Evolutionary conservation across 53 echinoderm and acorn worm genomes (phyloP).

Genomic region (Zoroaster sp.): DNA sequence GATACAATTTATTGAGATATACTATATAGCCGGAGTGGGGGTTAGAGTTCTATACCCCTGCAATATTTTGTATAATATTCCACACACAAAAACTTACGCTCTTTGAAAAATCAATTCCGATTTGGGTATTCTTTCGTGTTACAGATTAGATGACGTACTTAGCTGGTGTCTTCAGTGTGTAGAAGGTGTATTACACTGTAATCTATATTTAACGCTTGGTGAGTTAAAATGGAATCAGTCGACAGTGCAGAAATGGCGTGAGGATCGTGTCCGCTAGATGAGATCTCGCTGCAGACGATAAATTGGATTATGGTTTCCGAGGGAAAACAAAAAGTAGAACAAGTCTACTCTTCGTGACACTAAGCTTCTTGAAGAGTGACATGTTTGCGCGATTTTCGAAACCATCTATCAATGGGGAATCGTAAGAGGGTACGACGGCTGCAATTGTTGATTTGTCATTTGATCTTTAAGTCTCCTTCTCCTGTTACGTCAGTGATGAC

Average conservation of each 20-base stretch:
- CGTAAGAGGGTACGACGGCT: not conserved
- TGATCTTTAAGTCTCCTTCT: not conserved
- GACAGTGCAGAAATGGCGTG: not conserved
- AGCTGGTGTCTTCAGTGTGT: not conserved
- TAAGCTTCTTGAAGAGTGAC: not conserved
- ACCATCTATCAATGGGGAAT: not conserved
- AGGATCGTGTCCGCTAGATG: not conserved
- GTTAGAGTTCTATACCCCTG: too few species aligned
- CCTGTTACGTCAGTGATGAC: not conserved
- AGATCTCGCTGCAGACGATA: not conserved
- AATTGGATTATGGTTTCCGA: not conserved
- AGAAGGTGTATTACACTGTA: not conserved
- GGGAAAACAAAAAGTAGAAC: not conserved
- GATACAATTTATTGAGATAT: too few species aligned
- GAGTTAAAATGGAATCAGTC: not conserved
- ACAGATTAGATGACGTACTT: not conserved
- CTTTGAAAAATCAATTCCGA: not conserved
- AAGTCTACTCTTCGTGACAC: not conserved
- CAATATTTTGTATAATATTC: too few species aligned
- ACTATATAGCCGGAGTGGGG: too few species aligned
- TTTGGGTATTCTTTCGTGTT: not conserved
- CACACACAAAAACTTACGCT: not conserved
- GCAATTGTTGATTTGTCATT: not conserved
- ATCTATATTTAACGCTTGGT: not conserved
- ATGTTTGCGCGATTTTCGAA: not conserved